These are phyloP conservation scores for Callyntrura sp. DNA, from an alignment of 2,888 invertebrate genomes.

Conservation along the genomic window DNA sequence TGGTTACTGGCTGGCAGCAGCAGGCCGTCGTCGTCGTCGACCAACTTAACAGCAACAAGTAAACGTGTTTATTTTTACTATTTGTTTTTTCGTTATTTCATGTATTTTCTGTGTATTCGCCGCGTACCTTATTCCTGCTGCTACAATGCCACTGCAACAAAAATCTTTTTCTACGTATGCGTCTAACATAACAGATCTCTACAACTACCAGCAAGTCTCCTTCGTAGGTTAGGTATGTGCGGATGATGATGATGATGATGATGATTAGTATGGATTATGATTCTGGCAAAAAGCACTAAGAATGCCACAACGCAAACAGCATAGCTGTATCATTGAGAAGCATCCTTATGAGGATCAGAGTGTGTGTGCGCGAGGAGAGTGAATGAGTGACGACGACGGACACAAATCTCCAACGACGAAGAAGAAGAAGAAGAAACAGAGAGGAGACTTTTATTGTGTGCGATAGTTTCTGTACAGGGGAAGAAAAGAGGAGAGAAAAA, in stretches of 20 bases:
- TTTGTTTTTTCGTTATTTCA: constrained; percentile 1
- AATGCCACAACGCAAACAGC: not conserved
- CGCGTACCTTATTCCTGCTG: no score
- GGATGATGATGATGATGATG: not conserved
- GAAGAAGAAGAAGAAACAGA: not conserved
- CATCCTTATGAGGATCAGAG: constrained; percentile 51
- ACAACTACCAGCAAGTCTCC: no score
- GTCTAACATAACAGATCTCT: no score
- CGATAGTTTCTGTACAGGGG: constrained; percentile 34
- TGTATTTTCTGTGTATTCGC: not conserved
- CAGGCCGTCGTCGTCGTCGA: no score
- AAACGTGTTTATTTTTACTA: not conserved
- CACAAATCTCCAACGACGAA: constrained; percentile 41
- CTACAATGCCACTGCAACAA: no score
- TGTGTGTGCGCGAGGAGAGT: constrained; percentile 75
- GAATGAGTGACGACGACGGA: constrained; percentile 77
- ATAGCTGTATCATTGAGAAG: constrained; percentile 15
- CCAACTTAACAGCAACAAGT: no score
- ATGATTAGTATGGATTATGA: no score
- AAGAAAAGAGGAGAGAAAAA: not conserved
- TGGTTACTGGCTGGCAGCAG: no score
- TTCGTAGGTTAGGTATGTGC: no score
- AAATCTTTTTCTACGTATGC: no score
- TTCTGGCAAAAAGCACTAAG: not conserved
- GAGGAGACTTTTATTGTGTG: constrained; percentile 6